phyloP scores from a whole-genome alignment of 2,113 vertebrate genomes.

The Protomyctophum bolini region DNA sequence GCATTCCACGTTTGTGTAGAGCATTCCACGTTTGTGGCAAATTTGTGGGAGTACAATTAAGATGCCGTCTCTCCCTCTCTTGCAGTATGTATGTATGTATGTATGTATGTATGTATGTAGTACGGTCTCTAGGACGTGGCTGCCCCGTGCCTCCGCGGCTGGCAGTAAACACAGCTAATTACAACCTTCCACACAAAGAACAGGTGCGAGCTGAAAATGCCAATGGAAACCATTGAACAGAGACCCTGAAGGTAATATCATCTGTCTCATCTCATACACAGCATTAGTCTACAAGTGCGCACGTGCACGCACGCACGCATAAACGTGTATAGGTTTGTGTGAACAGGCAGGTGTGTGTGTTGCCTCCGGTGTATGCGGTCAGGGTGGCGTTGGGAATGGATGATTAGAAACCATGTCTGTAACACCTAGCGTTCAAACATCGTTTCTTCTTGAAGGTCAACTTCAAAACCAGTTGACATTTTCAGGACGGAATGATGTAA shows the following conservation, averaged over 20 bases:
- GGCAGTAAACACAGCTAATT: slow-evolving; percentile 72
- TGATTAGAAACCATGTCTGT: slow-evolving; percentile 37
- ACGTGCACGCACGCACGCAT: no score
- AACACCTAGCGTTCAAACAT: slow-evolving; percentile 47
- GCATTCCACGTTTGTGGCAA: no score
- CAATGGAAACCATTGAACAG: slow-evolving; percentile 47
- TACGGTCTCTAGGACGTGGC: slow-evolving; percentile 34
- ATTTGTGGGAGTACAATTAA: no score
- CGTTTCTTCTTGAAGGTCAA: slow-evolving; percentile 71
- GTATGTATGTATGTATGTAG: slow-evolving; percentile 22
- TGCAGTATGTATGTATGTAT: neutral
- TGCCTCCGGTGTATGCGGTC: no score
- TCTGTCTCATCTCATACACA: slow-evolving; percentile 71
- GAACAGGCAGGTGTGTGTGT: neutral
- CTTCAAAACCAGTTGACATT: slow-evolving; percentile 65
- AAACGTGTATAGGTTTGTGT: neutral
- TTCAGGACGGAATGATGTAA: slow-evolving; percentile 47
- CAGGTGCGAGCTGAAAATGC: slow-evolving; percentile 71
- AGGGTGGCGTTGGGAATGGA: neutral
- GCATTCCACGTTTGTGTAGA: no score
- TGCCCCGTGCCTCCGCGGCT: slow-evolving; percentile 54
- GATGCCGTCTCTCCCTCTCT: no score
- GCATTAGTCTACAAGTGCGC: slow-evolving; percentile 63
- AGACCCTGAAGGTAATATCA: slow-evolving; percentile 70
- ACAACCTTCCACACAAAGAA: slow-evolving; percentile 73